Conservation (phyloP, 1,140 invertebrate genomes). For the Teleogryllus occipitalis region DNA sequence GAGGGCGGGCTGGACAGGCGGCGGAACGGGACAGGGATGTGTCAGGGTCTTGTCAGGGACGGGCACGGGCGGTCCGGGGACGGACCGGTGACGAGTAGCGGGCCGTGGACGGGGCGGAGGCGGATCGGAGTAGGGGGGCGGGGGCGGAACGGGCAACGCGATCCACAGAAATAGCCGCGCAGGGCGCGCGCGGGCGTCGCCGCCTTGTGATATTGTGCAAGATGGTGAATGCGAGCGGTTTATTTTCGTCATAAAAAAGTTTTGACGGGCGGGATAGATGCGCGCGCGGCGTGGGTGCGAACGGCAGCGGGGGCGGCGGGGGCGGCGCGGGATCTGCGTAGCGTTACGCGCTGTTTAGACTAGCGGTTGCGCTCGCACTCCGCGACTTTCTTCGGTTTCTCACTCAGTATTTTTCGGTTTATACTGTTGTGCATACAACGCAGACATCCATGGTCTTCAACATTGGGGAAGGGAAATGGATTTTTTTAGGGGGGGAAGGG, state of each 20-base stretch:
- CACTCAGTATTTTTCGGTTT: no score
- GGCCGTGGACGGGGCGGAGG: no score
- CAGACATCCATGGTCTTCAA: no score
- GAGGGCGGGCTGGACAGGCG: no score
- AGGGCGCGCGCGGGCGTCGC: background rate
- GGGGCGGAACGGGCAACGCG: background rate
- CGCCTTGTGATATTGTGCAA: slow-evolving; percentile 3
- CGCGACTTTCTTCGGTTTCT: background rate
- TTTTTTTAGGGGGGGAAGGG: no score
- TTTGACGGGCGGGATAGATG: background rate
- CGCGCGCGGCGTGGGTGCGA: background rate
- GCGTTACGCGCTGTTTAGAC: background rate
- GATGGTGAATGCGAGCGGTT: background rate
- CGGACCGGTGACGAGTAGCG: no score
- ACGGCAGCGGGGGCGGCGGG: background rate
- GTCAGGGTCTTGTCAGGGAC: no score
- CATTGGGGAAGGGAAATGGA: no score
- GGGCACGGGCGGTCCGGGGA: no score
- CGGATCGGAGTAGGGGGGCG: no score
- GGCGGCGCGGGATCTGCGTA: background rate
- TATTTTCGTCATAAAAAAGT: slow-evolving; percentile 6
- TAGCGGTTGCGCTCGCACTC: background rate
- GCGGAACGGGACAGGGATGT: no score
- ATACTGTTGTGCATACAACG: no score
- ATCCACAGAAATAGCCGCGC: background rate